phyloP scores from a whole-genome alignment of 2,797 vertebrate genomes.

The Naso thynnoides region DNA sequence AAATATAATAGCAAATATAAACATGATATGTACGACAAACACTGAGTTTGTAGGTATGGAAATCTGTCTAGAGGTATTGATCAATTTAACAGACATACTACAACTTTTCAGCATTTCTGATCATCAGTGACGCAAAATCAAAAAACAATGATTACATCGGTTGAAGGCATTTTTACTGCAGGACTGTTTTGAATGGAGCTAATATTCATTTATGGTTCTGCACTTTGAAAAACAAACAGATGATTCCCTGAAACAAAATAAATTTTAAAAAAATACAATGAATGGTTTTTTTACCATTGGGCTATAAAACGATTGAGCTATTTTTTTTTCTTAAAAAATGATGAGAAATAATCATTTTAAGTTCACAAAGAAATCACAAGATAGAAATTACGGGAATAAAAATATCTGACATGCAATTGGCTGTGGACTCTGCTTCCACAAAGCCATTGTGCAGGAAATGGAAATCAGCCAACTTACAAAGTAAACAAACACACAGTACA shows the following conservation, averaged over 20 bases:
- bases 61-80: not conserved
- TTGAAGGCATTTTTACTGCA: not conserved
- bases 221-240: not conserved
- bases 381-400: too few relatives aligned
- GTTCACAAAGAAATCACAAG: not conserved
- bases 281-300: not conserved
- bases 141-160: not conserved
- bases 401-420: not conserved
- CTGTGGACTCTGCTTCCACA: not conserved
- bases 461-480: not conserved
- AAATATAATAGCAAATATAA: not conserved
- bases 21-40: too few relatives aligned
- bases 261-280: not conserved
- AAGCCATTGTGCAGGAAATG: conserved; percentile 9
- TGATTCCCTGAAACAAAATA: not conserved
- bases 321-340: not conserved
- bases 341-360: not conserved
- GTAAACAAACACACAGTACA: not conserved
- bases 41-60: not conserved
- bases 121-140: too few relatives aligned
- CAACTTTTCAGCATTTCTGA: too few relatives aligned
- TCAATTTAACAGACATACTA: not conserved
- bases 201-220: not conserved
- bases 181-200: too few relatives aligned
- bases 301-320: not conserved